Base-by-base conservation (phyloP, 2,797 vertebrate species). In the Petrocephalus schoutedeni region DNA sequence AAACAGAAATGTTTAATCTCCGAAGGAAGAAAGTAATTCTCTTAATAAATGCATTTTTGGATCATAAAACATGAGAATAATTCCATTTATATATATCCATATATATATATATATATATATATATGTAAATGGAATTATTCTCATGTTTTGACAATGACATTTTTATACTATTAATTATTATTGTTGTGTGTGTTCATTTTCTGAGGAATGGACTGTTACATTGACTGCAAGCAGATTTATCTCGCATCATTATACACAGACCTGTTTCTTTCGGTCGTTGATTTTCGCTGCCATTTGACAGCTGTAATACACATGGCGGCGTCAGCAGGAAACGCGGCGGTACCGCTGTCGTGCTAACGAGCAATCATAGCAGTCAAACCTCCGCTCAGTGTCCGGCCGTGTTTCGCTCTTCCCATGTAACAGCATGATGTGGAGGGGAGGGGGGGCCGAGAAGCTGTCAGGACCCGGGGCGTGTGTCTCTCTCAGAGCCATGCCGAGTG, bases 271-370 rank as follows among this genome's bases (percentile, higher is more conserved):
- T 80, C 14, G 32, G 7, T 49, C 41, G 49, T 49, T 49, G 74
- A n/a, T 80, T 49, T 80, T 21, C 49, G 74, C 74, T 80, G 74
- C 7, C 74, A 80, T 80, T 71, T 80, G 74, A 49, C 36, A 80
- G 64, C 64, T 71, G 28, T 71, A 28, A 71, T 71, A 71, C 32
- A 16, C 14, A 28, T 28, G 14, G 64, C 64, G 0, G 32, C 28
- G 14, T 71, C 64, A 36, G 64, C 64, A 80, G 74, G 41, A 49
- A 49, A 49, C 41, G 0, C 74, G 8, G 16, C 14, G 19, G 19
- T 80, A 49, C 74, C 3, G 41, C 41, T 80, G 74, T 49, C 41
- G 8, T 80, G 41, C 45, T 80, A 80, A 80, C 3, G 19, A 49
- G 74, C 74, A 80, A 80, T 80, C 74, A 80, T 21, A 19, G 74